A percentile compares a stretch with the other conserved stretches of the same genome.
phyloP scores from a whole-genome alignment of 2,113 vertebrate species.

The Loxodonta africana region DNA sequence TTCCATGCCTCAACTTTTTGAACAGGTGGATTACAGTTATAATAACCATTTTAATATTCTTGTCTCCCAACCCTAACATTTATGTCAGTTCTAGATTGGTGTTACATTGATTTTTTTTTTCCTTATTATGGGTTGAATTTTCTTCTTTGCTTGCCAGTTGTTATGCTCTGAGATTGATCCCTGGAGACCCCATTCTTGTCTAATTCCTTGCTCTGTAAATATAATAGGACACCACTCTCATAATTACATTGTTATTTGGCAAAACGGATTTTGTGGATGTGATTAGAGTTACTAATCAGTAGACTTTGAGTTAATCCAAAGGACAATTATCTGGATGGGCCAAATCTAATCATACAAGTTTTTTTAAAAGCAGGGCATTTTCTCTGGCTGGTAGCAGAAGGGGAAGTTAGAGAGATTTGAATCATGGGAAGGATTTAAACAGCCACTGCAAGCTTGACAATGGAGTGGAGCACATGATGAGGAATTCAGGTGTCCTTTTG shows the following conservation, averaged over 20 bases:
- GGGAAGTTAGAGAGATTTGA: background rate
- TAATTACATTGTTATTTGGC: background rate
- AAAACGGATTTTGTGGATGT: background rate
- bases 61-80: conserved; percentile 29
- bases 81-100: background rate
- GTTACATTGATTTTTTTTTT: background rate
- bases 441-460: background rate
- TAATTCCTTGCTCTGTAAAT: background rate
- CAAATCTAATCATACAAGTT: background rate
- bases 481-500: background rate
- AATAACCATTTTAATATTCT: conserved; percentile 12
- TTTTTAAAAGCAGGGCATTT: background rate
- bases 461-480: background rate
- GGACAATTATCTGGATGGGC: background rate
- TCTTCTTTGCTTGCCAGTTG: background rate
- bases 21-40: conserved; percentile 17
- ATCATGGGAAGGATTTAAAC: background rate
- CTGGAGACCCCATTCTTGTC: background rate
- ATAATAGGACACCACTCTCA: background rate
- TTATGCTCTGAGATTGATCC: background rate
- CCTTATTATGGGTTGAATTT: background rate
- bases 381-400: background rate
- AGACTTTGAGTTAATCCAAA: conserved; percentile 12
- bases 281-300: conserved; percentile 9
- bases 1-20: conserved; percentile 16